Evolutionary conservation across 2,113 vertebrate genomes (phyloP).

Genomic region (Nannobrachium achirus): DNA sequence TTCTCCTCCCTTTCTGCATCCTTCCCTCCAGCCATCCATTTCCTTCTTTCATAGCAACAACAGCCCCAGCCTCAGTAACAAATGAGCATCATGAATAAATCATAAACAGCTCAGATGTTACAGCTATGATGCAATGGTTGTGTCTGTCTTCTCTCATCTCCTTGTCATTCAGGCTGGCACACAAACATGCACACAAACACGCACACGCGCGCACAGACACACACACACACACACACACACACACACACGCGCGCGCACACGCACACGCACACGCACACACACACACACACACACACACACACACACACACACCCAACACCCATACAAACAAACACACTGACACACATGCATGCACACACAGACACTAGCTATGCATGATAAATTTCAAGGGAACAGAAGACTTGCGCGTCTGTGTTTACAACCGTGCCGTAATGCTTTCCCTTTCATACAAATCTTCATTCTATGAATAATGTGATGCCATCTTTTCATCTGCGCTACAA

Average conservation of each 20-base stretch:
- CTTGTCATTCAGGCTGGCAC: conserved; percentile 49
- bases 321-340: too few relatives aligned
- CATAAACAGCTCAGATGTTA: conserved; percentile 70
- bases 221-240: conserved; percentile 11
- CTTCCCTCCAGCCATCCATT: conserved; percentile 40
- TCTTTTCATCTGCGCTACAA: conserved; percentile 54
- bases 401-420: conserved; percentile 55
- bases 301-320: conserved; percentile 9
- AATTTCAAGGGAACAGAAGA: conserved; percentile 57
- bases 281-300: conserved; percentile 17
- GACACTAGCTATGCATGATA: conserved; percentile 44
- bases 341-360: not conserved
- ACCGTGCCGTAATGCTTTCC: conserved; percentile 36
- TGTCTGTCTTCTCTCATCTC: conserved; percentile 75
- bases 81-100: conserved; percentile 73
- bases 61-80: conserved; percentile 60
- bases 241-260: not conserved
- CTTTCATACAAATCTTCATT: conserved; percentile 64
- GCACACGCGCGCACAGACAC: conserved; percentile 13
- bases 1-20: too few relatives aligned
- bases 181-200: not conserved
- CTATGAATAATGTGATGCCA: conserved; percentile 46
- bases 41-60: conserved; percentile 45
- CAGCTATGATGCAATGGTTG: conserved; percentile 76
- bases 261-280: conserved; percentile 12